phyloP scores from a whole-genome alignment of 2,888 invertebrate genomes.

The Miltochrista miniata region DNA sequence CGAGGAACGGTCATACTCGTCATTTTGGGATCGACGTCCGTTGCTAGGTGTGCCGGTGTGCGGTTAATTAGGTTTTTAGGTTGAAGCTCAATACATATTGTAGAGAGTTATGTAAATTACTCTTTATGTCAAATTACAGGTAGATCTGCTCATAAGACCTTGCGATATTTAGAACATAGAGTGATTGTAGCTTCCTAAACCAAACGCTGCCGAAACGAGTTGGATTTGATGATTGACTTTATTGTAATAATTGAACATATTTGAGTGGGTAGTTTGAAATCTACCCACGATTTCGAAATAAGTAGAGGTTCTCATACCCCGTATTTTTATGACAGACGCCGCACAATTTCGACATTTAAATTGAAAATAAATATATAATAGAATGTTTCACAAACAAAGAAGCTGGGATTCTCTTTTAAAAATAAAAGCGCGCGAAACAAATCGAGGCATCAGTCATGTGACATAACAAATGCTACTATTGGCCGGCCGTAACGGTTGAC shows the following conservation, averaged over 20 bases:
- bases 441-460: conserved; percentile 30
- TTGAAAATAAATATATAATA: not conserved
- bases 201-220: no score
- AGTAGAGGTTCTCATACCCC: no score
- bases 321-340: no score
- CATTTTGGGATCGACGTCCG: conserved; percentile 52
- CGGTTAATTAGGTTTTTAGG: conserved; percentile 30
- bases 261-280: no score
- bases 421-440: conserved; percentile 33
- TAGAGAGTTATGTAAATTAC: not conserved
- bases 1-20: conserved; percentile 51
- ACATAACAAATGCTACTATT: conserved; percentile 31
- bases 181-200: no score
- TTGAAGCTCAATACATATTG: conserved; percentile 12
- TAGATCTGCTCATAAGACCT: no score
- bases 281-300: no score
- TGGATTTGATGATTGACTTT: no score
- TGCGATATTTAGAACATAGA: not conserved
- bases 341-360: not conserved
- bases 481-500: conserved; percentile 16
- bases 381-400: not conserved
- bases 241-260: no score
- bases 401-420: conserved; percentile 12
- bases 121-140: no score
- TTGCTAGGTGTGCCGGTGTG: conserved; percentile 26